These are phyloP conservation scores for Archivesica marissinica DNA, from an alignment of 1,140 invertebrate genomes.

Conservation along the genomic window DNA sequence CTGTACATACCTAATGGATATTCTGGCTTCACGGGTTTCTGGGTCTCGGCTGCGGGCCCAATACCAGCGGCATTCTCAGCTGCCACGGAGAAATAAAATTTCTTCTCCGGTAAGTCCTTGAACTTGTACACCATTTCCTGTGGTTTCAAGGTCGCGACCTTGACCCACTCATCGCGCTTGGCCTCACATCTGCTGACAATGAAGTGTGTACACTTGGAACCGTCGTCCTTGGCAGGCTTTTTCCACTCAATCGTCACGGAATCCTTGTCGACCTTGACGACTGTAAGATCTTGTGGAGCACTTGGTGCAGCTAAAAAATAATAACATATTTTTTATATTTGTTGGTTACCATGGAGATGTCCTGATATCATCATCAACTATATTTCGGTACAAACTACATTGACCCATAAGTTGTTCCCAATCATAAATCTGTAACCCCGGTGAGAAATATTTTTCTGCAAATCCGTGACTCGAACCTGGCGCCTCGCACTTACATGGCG, in stretches of 20 bases:
- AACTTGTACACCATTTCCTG: slow-evolving; percentile 89
- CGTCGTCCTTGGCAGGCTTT: slow-evolving; percentile 95
- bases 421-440: too few species aligned
- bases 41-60: slow-evolving; percentile 94
- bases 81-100: slow-evolving; percentile 98
- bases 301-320: slow-evolving; percentile 92
- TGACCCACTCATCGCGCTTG: slow-evolving; percentile 69
- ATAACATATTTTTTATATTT: too few species aligned
- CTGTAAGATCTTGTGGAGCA: slow-evolving; percentile 95
- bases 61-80: slow-evolving; percentile 99
- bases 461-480: too few species aligned
- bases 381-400: too few species aligned
- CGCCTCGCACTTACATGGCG: too few species aligned
- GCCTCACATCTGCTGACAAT: slow-evolving; percentile 80
- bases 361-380: background rate
- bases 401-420: too few species aligned
- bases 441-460: too few species aligned
- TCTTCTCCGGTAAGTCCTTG: slow-evolving; percentile 93
- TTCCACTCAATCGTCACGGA: slow-evolving; percentile 97
- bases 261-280: slow-evolving; percentile 96
- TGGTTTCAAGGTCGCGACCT: slow-evolving; percentile 70
- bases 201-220: slow-evolving; percentile 90
- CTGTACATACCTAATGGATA: slow-evolving; percentile 87
- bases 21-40: slow-evolving; percentile 93
- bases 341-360: background rate